Evolutionary conservation across 2,113 vertebrate species (phyloP).

Genomic region (Rhinogobius similis): DNA sequence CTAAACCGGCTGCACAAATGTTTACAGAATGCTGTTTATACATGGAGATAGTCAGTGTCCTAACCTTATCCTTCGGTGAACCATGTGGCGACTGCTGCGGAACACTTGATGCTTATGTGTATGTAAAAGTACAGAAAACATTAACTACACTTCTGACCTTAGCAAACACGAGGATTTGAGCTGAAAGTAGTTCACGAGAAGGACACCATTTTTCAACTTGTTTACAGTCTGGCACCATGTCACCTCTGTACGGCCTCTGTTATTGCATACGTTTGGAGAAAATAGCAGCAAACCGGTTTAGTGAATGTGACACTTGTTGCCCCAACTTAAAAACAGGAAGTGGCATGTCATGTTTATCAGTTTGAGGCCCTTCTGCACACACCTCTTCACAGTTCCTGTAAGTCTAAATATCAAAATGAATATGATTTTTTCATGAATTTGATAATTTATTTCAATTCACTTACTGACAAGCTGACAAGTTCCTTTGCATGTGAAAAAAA

Average conservation of each 20-base stretch:
- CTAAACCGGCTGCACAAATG: conserved; percentile 5
- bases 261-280: not conserved
- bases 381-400: not conserved
- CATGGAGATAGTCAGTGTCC: not conserved
- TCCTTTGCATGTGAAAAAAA: too few relatives aligned
- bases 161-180: not conserved
- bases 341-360: not conserved
- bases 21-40: not conserved
- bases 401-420: not conserved
- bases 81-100: not conserved
- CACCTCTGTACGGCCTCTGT: not conserved
- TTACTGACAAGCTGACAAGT: not conserved
- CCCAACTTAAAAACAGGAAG: not conserved
- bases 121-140: not conserved
- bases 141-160: not conserved
- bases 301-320: not conserved
- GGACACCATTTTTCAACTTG: not conserved
- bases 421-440: not conserved
- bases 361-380: not conserved
- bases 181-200: not conserved
- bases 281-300: not conserved
- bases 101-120: not conserved
- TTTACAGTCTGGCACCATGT: not conserved
- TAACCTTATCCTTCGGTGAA: not conserved
- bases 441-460: not conserved